Conservation (phyloP, 1,140 invertebrate genomes). For the Sitophilus oryzae region DNA sequence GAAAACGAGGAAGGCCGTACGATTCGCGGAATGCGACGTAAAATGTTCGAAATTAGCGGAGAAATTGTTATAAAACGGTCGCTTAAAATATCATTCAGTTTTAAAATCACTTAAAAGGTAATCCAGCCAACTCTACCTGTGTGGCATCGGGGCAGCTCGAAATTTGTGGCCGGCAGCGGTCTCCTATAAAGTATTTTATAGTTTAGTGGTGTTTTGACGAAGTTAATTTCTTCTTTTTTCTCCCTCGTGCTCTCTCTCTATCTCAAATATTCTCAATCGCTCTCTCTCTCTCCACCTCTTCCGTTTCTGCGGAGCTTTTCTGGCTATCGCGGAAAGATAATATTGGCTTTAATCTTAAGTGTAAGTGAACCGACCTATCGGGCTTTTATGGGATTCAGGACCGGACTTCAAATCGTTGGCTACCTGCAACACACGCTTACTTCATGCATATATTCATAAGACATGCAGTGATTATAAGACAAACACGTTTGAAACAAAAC, state of each 20-base stretch:
- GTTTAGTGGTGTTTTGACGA: slow-evolving; percentile 16
- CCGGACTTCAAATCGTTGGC: no score
- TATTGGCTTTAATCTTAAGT: no score
- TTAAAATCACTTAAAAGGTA: slow-evolving; percentile 21
- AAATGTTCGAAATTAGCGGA: slow-evolving; percentile 19
- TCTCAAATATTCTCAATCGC: no score
- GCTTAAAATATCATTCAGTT: slow-evolving; percentile 11
- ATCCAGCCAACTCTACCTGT: slow-evolving; percentile 10
- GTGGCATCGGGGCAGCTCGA: slow-evolving; percentile 6
- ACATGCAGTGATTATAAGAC: no score
- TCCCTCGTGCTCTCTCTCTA: neutral
- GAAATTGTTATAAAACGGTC: slow-evolving; percentile 7
- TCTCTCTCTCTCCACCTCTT: no score
- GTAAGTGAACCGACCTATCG: no score
- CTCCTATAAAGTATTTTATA: slow-evolving; percentile 6
- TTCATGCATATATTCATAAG: no score
- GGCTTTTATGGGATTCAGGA: no score
- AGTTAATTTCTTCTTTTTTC: slow-evolving; percentile 16
- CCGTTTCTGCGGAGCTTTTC: no score
- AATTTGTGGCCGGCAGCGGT: slow-evolving; percentile 3
- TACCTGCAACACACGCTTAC: no score
- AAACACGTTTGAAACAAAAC: no score
- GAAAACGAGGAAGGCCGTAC: neutral
- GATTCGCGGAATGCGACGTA: slow-evolving; percentile 6
- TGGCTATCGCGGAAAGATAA: no score